A percentile compares a stretch with the other conserved stretches of the same genome.
Evolutionary conservation across 2,113 vertebrate species (phyloP).

Genomic region (Tursiops truncatus): DNA sequence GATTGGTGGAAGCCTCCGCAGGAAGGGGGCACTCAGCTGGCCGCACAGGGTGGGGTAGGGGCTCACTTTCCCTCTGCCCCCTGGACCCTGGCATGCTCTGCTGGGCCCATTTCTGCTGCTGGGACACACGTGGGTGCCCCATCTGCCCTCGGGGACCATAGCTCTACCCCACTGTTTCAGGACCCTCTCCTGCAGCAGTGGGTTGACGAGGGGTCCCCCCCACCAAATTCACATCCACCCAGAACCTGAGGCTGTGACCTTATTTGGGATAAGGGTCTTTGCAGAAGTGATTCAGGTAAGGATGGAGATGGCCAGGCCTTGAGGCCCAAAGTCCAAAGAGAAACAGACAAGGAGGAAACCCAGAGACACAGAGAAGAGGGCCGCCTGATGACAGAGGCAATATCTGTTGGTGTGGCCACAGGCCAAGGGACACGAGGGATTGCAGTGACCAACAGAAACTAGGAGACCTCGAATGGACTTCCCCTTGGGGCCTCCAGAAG

Average conservation of each 20-base stretch:
- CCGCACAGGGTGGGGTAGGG: neutral
- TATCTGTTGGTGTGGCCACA: fast-evolving
- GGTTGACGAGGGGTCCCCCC: neutral
- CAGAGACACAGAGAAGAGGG: neutral
- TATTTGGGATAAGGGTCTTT: neutral
- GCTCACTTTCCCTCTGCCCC: neutral
- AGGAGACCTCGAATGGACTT: fast-evolving
- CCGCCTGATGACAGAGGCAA: fast-evolving
- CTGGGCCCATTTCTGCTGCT: neutral
- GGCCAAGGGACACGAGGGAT: fast-evolving
- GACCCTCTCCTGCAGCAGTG: neutral
- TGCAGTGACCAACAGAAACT: fast-evolving
- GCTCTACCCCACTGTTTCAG: fast-evolving
- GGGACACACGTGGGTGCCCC: neutral
- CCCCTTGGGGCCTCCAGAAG: neutral
- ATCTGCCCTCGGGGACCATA: fast-evolving
- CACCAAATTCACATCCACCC: too few species aligned
- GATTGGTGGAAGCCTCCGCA: neutral
- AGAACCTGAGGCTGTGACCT: neutral
- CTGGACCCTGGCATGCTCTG: neutral
- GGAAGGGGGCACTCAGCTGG: neutral
- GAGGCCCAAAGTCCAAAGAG: neutral
- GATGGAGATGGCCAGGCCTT: neutral
- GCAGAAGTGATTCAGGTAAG: neutral
- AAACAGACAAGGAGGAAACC: neutral